Percentiles rank a stretch among this genome's conserved stretches.
These are phyloP conservation scores for Fundulus diaphanus DNA, from an alignment of 2,797 vertebrate species.

Conservation along the genomic window DNA sequence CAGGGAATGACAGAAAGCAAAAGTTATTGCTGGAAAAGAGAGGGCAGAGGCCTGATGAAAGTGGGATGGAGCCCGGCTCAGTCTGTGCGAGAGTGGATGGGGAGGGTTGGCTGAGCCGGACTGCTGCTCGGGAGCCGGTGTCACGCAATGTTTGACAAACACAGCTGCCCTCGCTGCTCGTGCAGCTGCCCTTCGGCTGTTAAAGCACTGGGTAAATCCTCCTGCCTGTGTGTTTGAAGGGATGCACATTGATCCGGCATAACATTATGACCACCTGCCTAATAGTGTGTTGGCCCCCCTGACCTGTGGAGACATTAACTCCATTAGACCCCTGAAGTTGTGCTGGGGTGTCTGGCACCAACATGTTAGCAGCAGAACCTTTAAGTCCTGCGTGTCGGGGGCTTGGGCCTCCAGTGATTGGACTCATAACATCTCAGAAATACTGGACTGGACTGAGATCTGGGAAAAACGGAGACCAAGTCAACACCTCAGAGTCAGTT, in stretches of 20 bases:
- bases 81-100: constrained; percentile 36
- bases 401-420: background rate
- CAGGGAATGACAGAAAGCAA: constrained; percentile 81
- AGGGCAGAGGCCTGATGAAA: constrained; percentile 70
- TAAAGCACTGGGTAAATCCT: constrained; percentile 45
- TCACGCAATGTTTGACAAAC: constrained; percentile 85
- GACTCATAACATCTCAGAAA: background rate
- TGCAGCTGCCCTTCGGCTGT: constrained; percentile 59
- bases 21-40: constrained; percentile 76
- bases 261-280: constrained; percentile 2
- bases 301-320: background rate
- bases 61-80: constrained; percentile 60
- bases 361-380: background rate
- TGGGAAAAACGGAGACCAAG: background rate
- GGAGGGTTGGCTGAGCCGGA: constrained; percentile 65
- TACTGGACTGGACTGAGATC: background rate
- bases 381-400: background rate
- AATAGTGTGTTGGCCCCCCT: background rate
- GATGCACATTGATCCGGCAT: background rate
- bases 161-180: constrained; percentile 77
- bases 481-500: no score
- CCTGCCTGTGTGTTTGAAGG: constrained; percentile 3
- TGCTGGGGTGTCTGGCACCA: background rate
- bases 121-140: constrained; percentile 73
- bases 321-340: background rate